Evolutionary conservation across 2,797 vertebrate genomes (phyloP).

Genomic region (Syndactyla subalaris): DNA sequence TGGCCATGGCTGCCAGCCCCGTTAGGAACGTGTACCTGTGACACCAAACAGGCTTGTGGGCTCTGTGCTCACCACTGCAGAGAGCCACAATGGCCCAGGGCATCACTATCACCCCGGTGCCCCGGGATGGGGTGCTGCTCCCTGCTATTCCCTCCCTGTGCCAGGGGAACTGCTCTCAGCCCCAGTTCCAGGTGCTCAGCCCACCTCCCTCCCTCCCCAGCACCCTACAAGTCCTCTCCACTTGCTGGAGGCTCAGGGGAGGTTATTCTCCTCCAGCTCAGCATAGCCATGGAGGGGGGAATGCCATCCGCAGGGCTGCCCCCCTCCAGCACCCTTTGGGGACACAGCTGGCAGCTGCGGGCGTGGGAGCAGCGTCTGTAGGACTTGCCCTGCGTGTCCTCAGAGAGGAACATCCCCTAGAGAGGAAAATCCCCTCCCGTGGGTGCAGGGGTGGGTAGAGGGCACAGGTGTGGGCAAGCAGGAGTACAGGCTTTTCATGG

Average conservation of each 20-base stretch:
- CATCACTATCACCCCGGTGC: neutral
- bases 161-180: neutral
- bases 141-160: accelerated
- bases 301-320: neutral
- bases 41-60: neutral
- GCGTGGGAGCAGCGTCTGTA: neutral
- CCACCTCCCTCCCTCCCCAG: accelerated
- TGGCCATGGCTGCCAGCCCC: constrained; percentile 55
- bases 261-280: neutral
- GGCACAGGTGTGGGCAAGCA: neutral
- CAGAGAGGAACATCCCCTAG: neutral
- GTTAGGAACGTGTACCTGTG: constrained; percentile 46
- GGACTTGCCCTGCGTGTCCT: neutral
- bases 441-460: too few species aligned
- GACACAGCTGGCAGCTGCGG: accelerated
- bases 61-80: neutral
- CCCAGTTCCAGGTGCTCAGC: neutral
- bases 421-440: neutral
- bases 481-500: accelerated
- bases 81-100: neutral
- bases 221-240: neutral
- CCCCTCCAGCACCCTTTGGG: neutral
- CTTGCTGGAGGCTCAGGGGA: neutral
- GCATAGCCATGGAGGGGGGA: neutral
- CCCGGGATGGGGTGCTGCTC: neutral